Base-by-base conservation (phyloP, 2,113 vertebrate genomes). In the Nerophis ophidion region DNA sequence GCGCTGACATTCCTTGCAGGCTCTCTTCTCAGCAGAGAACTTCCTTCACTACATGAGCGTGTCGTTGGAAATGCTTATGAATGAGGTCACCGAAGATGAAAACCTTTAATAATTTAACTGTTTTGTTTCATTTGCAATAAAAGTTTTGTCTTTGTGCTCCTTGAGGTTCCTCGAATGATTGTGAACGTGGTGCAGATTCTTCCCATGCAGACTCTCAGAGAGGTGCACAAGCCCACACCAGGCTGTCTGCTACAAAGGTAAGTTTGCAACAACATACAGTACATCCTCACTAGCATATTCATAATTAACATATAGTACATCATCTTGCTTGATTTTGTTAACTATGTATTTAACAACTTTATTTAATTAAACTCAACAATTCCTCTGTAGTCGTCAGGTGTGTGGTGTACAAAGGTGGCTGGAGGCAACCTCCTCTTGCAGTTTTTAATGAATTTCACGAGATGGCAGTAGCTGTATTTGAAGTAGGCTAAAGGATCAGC, bases 131-230 rank as follows among this genome's bases (percentile, higher is more conserved):
- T 26, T 13, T 42, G 7, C 0, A n/a, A 48, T 48, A 12, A 4
- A 56, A n/a, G 2, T 17, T 0, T 38, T 7, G 11, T 6, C 10
- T 33, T 9, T 3, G 19, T 71, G 36, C 17, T 57, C 34, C 52
- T 65, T 48, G 76, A 92, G 91, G 86, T 92, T 73, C 90, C 91
- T 42, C 86, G 90, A 35, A 87, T 90, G 86, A 90, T 92, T 1
- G 86, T 92, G 8, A 93, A 92, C 8, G 81, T 93, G n/a, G 90
- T 87, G 44, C 89, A 91, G 84, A 86, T 92, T 34, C 73, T 90
- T 12, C 85, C 80, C 48, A 87, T 93, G 82, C 69, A 86, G 65
- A 78, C 84, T 34, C 73, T 92, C 34, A 83, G 90, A 53, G 85
- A 91, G 74, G 89, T 92, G 19, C 84, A 90, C 54, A 89, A 87